phyloP scores from a whole-genome alignment of 1,140 invertebrate genomes.

The Atopsyche davidsoni region DNA sequence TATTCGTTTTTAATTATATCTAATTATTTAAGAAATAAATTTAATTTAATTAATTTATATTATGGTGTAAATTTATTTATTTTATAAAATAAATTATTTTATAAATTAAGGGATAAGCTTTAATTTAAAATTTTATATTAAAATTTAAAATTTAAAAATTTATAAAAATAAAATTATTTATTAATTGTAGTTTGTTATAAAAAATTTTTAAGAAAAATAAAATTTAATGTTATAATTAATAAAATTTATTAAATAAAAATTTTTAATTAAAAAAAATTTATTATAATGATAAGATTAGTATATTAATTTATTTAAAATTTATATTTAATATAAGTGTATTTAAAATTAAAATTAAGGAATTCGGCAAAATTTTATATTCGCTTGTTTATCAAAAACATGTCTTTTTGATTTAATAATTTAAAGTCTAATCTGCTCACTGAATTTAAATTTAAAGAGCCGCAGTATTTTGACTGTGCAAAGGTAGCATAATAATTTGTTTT shows the following conservation, averaged over 20 bases:
- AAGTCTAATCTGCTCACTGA: slow-evolving; percentile 60
- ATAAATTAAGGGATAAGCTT: slow-evolving; percentile 36
- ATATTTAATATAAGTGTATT: background rate
- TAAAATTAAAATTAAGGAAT: slow-evolving; percentile 45
- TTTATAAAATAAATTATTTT: slow-evolving; percentile 43
- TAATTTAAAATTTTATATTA: slow-evolving; percentile 41
- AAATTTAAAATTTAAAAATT: slow-evolving; percentile 35
- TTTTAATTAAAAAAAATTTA: slow-evolving; percentile 34
- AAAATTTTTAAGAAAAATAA: slow-evolving; percentile 30
- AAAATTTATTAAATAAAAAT: slow-evolving; percentile 24
- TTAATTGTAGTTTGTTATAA: slow-evolving; percentile 16
- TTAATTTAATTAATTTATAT: slow-evolving; percentile 47
- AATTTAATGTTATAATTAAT: slow-evolving; percentile 22
- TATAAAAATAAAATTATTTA: background rate
- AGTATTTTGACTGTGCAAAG: too few species aligned
- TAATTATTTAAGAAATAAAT: slow-evolving; percentile 58
- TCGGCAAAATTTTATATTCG: slow-evolving; percentile 57
- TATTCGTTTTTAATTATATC: slow-evolving; percentile 57
- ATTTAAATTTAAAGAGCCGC: slow-evolving; percentile 55
- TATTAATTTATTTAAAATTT: background rate
- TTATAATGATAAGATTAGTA: background rate
- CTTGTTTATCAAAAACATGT: slow-evolving; percentile 73
- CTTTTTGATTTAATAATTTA: slow-evolving; percentile 53
- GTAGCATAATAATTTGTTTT: slow-evolving; percentile 64
- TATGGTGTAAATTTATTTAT: slow-evolving; percentile 43